phyloP scores from a whole-genome alignment of 1,140 invertebrate species.

The Caenorhabditis tropicalis region DNA sequence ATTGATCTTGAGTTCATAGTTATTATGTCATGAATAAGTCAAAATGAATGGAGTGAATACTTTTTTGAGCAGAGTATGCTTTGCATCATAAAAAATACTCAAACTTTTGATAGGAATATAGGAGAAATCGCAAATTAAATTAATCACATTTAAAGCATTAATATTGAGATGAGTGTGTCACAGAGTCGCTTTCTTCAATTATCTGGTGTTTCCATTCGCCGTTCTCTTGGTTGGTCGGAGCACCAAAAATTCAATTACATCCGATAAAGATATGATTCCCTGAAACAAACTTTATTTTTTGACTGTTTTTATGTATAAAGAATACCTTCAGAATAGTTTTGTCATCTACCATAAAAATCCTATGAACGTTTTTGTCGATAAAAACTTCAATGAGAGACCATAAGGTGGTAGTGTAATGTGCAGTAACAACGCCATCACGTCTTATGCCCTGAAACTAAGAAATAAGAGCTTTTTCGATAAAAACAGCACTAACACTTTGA shows the following conservation, averaged over 20 bases:
- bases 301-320: too few species aligned
- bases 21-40: not conserved
- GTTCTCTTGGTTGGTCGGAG: conserved; percentile 5
- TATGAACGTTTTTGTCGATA: conserved; percentile 37
- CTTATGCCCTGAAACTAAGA: not conserved
- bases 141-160: conserved; percentile 11
- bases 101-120: not conserved
- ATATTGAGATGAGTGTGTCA: not conserved
- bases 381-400: conserved; percentile 42
- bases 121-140: not conserved
- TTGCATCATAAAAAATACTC: not conserved
- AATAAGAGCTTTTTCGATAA: not conserved
- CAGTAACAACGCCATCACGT: conserved; percentile 27
- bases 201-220: not conserved
- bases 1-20: not conserved
- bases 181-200: conserved; percentile 18
- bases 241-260: conserved; percentile 34
- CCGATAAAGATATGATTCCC: conserved; percentile 36
- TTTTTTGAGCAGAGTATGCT: too few species aligned
- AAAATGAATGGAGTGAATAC: not conserved
- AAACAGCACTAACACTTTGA: not conserved
- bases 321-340: not conserved
- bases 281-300: not conserved
- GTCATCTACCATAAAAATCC: conserved; percentile 10
- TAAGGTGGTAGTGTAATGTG: not conserved